Conservation (phyloP, 1,140 invertebrate species). For the Drosophila trapezifrons region DNA sequence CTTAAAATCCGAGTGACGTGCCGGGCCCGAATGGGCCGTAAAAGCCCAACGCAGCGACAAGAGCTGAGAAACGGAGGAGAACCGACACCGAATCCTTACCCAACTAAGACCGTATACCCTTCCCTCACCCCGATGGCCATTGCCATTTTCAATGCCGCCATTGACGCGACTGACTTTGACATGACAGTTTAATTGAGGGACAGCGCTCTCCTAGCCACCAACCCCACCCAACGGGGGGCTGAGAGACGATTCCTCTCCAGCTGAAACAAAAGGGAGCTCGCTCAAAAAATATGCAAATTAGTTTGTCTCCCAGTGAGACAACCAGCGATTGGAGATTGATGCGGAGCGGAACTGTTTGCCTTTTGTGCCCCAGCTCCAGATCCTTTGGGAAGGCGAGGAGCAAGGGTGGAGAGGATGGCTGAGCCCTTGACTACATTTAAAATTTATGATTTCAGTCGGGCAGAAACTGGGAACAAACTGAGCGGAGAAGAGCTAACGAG, state of each 20-base stretch:
- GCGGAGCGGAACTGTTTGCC: constrained; percentile 34
- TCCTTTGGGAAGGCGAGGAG: constrained; percentile 20
- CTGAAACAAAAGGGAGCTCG: constrained; percentile 20
- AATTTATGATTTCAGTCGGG: constrained; percentile 65
- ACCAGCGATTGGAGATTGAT: constrained; percentile 21
- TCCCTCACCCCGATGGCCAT: constrained; percentile 28
- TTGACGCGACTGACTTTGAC: constrained; percentile 73
- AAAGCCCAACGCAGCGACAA: constrained; percentile 32
- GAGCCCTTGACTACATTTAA: constrained; percentile 59
- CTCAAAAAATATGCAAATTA: constrained; percentile 73
- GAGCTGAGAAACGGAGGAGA: background rate
- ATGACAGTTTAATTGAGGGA: constrained; percentile 79
- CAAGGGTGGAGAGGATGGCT: too few relatives aligned
- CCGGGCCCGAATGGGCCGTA: constrained; percentile 33
- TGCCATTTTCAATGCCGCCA: constrained; percentile 33
- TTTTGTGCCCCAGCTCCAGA: constrained; percentile 13
- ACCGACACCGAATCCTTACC: background rate
- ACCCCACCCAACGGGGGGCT: background rate
- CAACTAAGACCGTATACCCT: background rate
- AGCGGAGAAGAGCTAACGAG: background rate
- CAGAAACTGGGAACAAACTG: background rate
- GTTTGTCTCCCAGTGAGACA: constrained; percentile 45
- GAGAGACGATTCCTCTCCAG: background rate
- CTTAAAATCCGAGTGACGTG: constrained; percentile 47
- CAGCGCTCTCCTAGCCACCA: constrained; percentile 27